Evolutionary conservation across 2,888 invertebrate genomes (phyloP), one percentile per base, ranked within the genome.

Genomic region (Eulithis testata): DNA sequence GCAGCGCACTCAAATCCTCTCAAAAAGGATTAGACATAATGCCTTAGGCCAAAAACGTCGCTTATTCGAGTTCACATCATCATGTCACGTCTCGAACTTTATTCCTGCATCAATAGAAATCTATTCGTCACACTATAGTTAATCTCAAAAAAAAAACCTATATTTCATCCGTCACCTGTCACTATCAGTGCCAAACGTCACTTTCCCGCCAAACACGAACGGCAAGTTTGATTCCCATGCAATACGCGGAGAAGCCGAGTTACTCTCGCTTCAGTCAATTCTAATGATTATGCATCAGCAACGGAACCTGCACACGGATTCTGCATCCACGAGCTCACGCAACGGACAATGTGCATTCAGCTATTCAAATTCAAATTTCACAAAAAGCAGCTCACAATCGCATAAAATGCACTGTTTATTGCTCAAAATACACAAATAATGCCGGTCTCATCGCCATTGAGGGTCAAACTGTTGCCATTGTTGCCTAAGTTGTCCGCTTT

Each of bases 401-500:
- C 90, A 91, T 92, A 91, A 92, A 92, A 91, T 84, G 88, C 89
- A 88, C 91, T 93, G 93, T 93, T 93, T 93, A 93, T 93, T 92
- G 88, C 92, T 89, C 83, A 92, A 93, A 91, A 90, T 90, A 93
- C 91, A 91, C 92, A 93, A 93, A 93, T 91, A 92, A 82, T 82
- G 83, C 84, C 83, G 83, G 84, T 87, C 87, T 84, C 83, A 82
- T 86, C 80, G 78, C 83, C 82, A 81, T 89, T 88, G 89, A 89
- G 90, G 93, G 91, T 91, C 90, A 90, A 91, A 91, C 86, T 85
- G 85, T 83, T 77, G 69, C 82, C 77, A 86, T 93, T 93, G 93
- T 93, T 81, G 75, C 78, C 83, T 91, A 91, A 91, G 90, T 90
- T 90, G 91, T 88, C 84, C 82, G 74, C 77, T 81, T 81, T 87